Evolutionary conservation across 2,113 vertebrate genomes (phyloP).

Genomic region (Phrynocephalus versicolor): DNA sequence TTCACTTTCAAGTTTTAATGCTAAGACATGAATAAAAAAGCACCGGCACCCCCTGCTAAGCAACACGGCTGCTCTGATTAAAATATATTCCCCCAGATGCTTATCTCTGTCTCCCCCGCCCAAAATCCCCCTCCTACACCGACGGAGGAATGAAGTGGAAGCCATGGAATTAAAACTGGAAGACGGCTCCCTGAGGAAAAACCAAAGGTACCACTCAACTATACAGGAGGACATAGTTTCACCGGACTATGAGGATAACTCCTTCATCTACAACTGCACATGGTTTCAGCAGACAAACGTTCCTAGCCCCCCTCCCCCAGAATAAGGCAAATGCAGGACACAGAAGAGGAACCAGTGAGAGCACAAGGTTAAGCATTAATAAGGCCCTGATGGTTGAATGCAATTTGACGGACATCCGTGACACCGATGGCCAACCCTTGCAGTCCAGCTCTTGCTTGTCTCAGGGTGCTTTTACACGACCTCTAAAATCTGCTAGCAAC

Average conservation of each 20-base stretch:
- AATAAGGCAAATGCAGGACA: neutral
- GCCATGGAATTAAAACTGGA: neutral
- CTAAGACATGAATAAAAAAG: constrained; percentile 60
- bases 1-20: constrained; percentile 70
- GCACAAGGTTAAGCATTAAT: neutral
- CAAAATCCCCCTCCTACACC: constrained; percentile 13
- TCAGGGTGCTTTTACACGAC: too few species aligned
- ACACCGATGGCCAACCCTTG: neutral
- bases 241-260: neutral
- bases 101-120: constrained; percentile 21
- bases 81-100: constrained; percentile 24
- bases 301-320: too few species aligned
- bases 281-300: neutral
- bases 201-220: constrained; percentile 9
- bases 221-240: neutral
- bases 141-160: neutral
- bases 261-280: neutral
- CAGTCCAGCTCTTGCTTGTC: neutral
- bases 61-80: constrained; percentile 14
- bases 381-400: neutral
- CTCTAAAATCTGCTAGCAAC: too few species aligned
- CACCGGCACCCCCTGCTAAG: constrained; percentile 7
- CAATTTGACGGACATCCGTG: too few species aligned
- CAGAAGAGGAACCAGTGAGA: neutral
- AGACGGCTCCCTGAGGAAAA: constrained; percentile 13